Evolutionary conservation across 2,888 invertebrate species (phyloP).

Genomic region (Cactoblastis cactorum): DNA sequence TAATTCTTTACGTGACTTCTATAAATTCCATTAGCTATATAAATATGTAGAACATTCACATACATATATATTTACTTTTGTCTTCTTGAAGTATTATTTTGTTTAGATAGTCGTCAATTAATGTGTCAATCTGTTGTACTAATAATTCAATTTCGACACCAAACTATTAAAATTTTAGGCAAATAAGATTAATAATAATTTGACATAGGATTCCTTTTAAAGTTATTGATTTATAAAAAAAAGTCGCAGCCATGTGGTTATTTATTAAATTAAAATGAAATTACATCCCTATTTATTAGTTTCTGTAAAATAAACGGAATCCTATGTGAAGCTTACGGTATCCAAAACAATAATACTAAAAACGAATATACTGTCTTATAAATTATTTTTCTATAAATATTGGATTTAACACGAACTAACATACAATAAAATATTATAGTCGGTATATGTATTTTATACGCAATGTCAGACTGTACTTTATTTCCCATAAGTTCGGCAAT

Average conservation of each 20-base stretch:
- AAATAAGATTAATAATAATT: constrained; percentile 24
- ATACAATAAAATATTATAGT: constrained; percentile 27
- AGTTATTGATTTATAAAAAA: constrained; percentile 10
- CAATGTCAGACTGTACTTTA: constrained; percentile 46
- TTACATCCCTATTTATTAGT: not conserved
- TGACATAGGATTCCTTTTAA: constrained; percentile 32
- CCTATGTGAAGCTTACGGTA: constrained; percentile 30
- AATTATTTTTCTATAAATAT: constrained; percentile 71
- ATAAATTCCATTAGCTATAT: constrained; percentile 15
- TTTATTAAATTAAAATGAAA: no score
- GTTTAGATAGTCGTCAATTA: constrained; percentile 70
- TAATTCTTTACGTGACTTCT: constrained; percentile 26
- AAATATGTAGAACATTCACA: constrained; percentile 12
- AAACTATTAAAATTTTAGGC: constrained; percentile 25
- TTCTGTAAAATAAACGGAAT: constrained; percentile 23
- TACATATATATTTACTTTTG: constrained; percentile 16
- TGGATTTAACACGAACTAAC: constrained; percentile 47
- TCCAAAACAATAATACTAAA: constrained; percentile 12
- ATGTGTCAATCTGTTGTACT: constrained; percentile 51
- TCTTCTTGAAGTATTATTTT: constrained; percentile 23
- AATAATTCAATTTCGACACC: constrained; percentile 19
- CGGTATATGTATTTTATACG: constrained; percentile 31
- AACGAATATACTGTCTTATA: constrained; percentile 36
- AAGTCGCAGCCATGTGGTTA: no score
- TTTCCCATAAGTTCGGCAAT: constrained; percentile 50